phyloP scores from a whole-genome alignment of 2,113 vertebrate species.

The Gambusia holbrooki region DNA sequence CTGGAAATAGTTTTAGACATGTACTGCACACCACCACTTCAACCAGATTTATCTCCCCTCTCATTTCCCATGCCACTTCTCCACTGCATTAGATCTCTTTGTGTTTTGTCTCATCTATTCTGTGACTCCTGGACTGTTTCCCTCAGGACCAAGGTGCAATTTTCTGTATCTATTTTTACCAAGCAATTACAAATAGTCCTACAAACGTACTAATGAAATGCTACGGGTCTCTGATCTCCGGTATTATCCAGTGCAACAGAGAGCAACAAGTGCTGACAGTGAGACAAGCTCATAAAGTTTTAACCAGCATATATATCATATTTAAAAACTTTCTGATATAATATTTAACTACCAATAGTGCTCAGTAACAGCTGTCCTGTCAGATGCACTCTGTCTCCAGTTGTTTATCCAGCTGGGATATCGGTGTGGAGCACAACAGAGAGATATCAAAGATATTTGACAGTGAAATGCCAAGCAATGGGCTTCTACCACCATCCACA shows the following conservation, averaged over 20 bases:
- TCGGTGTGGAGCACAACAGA: not conserved
- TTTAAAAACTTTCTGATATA: not conserved
- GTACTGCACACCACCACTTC: constrained; percentile 48
- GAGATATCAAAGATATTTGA: too few relatives aligned
- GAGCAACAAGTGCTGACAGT: not conserved
- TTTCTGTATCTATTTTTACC: constrained; percentile 36
- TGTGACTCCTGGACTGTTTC: constrained; percentile 21
- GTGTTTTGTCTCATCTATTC: constrained; percentile 41
- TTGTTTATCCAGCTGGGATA: not conserved
- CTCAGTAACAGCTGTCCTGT: not conserved
- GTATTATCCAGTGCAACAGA: not conserved
- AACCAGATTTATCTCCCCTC: constrained; percentile 69
- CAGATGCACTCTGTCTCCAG: not conserved
- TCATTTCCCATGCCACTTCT: constrained; percentile 64
- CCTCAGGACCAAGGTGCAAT: constrained; percentile 31
- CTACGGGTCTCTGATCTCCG: not conserved
- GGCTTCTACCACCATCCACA: not conserved
- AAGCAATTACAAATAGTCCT: constrained; percentile 38
- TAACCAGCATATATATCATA: not conserved
- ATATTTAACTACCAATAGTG: not conserved
- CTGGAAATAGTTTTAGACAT: constrained; percentile 76
- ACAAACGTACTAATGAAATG: constrained; percentile 8
- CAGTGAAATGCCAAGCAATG: not conserved
- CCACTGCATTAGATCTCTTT: constrained; percentile 38
- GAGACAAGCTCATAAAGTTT: not conserved